Conservation (phyloP, 2,888 invertebrate genomes). For the Asteroscopus sphinx region DNA sequence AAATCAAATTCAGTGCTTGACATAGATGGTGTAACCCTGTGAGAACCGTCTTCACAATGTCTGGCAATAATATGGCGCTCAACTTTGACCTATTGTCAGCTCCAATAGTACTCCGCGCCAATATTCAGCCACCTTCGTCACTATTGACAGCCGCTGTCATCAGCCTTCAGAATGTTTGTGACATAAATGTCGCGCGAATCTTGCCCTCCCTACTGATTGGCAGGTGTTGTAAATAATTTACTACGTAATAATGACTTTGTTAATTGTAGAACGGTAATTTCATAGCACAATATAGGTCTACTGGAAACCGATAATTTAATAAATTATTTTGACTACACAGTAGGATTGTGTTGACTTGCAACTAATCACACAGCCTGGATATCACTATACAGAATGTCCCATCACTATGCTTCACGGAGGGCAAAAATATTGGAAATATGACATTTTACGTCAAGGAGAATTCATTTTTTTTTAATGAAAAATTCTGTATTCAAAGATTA, state of each 20-base stretch:
- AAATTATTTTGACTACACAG: no score
- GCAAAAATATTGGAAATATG: no score
- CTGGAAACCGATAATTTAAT: no score
- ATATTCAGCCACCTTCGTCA: conserved; percentile 73
- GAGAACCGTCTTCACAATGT: conserved; percentile 30
- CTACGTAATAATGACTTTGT: not conserved
- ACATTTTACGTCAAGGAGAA: no score
- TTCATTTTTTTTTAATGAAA: no score
- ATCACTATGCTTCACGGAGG: no score
- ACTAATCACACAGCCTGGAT: no score
- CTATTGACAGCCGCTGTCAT: conserved; percentile 65
- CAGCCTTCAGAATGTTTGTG: conserved; percentile 54
- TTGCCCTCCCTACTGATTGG: conserved; percentile 12
- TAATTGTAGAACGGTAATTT: no score
- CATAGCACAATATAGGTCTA: no score
- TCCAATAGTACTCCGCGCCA: conserved; percentile 61
- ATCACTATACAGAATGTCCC: no score
- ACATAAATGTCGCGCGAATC: conserved; percentile 43
- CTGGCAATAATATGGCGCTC: conserved; percentile 37
- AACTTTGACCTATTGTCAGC: conserved; percentile 63
- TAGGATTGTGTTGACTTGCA: no score
- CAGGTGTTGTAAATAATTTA: not conserved
- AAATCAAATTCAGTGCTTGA: conserved; percentile 32
- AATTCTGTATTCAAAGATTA: no score
- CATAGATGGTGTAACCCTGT: conserved; percentile 25